Percentiles rank a stretch among this genome's conserved stretches.
These are phyloP conservation scores for Tubiluchus corallicola DNA, from an alignment of 2,888 invertebrate genomes.

Conservation along the genomic window DNA sequence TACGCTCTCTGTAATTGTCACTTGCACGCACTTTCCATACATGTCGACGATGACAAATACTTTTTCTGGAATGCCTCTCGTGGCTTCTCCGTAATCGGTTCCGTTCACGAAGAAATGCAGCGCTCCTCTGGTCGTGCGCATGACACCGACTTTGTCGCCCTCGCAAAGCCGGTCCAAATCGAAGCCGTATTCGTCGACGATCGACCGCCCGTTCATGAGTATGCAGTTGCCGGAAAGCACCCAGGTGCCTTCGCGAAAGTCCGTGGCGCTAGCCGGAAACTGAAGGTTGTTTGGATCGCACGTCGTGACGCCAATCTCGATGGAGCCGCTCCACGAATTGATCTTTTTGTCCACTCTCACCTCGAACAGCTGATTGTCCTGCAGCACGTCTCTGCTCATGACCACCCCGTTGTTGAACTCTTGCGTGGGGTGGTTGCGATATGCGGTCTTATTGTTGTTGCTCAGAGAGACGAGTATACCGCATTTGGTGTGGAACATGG, in stretches of 20 bases:
- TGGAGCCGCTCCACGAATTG: slow-evolving; percentile 48
- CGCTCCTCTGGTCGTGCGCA: slow-evolving; percentile 19
- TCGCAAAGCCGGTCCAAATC: slow-evolving; percentile 26
- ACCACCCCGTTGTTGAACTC: slow-evolving; percentile 77
- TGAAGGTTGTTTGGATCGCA: slow-evolving; percentile 46
- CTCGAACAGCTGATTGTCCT: slow-evolving; percentile 64
- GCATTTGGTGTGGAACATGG: slow-evolving; percentile 35
- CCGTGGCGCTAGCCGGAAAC: slow-evolving; percentile 54
- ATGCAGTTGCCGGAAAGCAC: slow-evolving; percentile 72
- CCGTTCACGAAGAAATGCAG: slow-evolving; percentile 28
- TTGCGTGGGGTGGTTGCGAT: slow-evolving; percentile 41
- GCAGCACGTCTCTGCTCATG: slow-evolving; percentile 54
- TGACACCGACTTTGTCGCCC: slow-evolving; percentile 15
- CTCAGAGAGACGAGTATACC: slow-evolving; percentile 64
- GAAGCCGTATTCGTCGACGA: slow-evolving; percentile 26
- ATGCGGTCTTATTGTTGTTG: slow-evolving; percentile 63
- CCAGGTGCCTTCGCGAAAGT: slow-evolving; percentile 54
- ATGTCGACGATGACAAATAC: slow-evolving; percentile 28
- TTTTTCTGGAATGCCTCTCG: slow-evolving; percentile 19
- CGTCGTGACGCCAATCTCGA: slow-evolving; percentile 54
- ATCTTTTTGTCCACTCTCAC: slow-evolving; percentile 76
- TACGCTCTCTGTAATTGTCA: slow-evolving; percentile 16
- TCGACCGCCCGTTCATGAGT: slow-evolving; percentile 35
- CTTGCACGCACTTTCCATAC: slow-evolving; percentile 29
- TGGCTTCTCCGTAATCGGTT: slow-evolving; percentile 24